Evolutionary conservation across 2,113 vertebrate genomes (phyloP).

Genomic region (Rhea pennata): DNA sequence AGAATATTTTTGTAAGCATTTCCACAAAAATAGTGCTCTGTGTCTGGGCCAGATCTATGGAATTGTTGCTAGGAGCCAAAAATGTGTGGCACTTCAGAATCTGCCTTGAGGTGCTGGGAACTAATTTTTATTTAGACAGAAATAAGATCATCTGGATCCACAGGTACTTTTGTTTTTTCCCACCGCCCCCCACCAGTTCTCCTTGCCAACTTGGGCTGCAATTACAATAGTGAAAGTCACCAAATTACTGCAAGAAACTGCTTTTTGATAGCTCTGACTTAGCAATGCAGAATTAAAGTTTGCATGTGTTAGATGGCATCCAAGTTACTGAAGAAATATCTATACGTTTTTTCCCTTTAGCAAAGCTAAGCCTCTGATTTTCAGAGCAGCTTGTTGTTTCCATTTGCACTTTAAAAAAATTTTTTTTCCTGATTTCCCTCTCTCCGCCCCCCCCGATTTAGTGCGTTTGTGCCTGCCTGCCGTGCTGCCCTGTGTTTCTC

Average conservation of each 20-base stretch:
- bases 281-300: slow-evolving; percentile 38
- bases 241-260: slow-evolving; percentile 13
- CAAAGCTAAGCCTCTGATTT: not conserved
- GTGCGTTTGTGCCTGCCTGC: not conserved
- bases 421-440: not conserved
- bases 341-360: not conserved
- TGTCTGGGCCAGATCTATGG: slow-evolving; percentile 33
- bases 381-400: not conserved
- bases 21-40: slow-evolving; percentile 27
- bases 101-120: slow-evolving; percentile 43
- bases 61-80: slow-evolving; percentile 60
- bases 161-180: slow-evolving; percentile 19
- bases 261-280: slow-evolving; percentile 19
- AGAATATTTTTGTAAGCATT: not conserved
- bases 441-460: not conserved
- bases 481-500: not conserved
- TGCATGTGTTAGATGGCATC: not conserved
- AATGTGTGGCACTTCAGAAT: slow-evolving; percentile 18
- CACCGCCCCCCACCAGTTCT: not conserved
- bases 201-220: slow-evolving; percentile 33
- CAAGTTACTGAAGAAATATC: not conserved
- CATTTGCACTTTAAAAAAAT: not conserved
- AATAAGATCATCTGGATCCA: slow-evolving; percentile 12
- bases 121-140: slow-evolving; percentile 56
- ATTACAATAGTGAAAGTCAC: slow-evolving; percentile 23